Percentiles rank a stretch among this genome's conserved stretches.
Conservation (phyloP, 1,140 invertebrate genomes). For the Drosophila takahashii region DNA sequence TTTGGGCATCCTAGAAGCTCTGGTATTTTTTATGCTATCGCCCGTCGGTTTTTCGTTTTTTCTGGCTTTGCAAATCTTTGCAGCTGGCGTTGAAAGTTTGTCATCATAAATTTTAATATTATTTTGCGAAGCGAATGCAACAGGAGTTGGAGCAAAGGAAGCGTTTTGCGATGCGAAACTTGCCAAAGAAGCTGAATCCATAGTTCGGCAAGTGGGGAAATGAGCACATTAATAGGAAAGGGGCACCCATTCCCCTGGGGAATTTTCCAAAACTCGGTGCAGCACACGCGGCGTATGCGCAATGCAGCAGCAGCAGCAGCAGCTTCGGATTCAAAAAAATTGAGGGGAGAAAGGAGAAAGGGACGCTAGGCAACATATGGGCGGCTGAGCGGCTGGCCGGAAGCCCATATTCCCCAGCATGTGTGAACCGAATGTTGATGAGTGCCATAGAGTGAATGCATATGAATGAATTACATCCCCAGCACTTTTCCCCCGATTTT, state of each 20-base stretch:
- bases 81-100: constrained; percentile 79
- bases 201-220: constrained; percentile 61
- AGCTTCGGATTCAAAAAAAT: constrained; percentile 4
- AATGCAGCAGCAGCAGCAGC: constrained; percentile 46
- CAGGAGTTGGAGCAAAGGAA: constrained; percentile 29
- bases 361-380: constrained; percentile 32
- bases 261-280: constrained; percentile 30
- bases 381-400: constrained; percentile 19
- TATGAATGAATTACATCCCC: constrained; percentile 46
- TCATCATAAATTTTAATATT: constrained; percentile 81
- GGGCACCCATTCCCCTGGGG: neutral
- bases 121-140: constrained; percentile 29
- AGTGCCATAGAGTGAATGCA: constrained; percentile 46
- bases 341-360: constrained; percentile 7
- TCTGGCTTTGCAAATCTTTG: constrained; percentile 63
- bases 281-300: constrained; percentile 64
- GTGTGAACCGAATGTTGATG: constrained; percentile 52
- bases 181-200: constrained; percentile 29
- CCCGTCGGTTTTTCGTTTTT: constrained; percentile 9
- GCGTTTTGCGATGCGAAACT: constrained; percentile 30
- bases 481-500: neutral
- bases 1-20: constrained; percentile 37
- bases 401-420: constrained; percentile 52
- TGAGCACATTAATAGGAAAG: constrained; percentile 71
- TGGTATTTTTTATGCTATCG: constrained; percentile 35